Conservation (phyloP, 2,797 vertebrate genomes). For the Halcyon smyrnensis region DNA sequence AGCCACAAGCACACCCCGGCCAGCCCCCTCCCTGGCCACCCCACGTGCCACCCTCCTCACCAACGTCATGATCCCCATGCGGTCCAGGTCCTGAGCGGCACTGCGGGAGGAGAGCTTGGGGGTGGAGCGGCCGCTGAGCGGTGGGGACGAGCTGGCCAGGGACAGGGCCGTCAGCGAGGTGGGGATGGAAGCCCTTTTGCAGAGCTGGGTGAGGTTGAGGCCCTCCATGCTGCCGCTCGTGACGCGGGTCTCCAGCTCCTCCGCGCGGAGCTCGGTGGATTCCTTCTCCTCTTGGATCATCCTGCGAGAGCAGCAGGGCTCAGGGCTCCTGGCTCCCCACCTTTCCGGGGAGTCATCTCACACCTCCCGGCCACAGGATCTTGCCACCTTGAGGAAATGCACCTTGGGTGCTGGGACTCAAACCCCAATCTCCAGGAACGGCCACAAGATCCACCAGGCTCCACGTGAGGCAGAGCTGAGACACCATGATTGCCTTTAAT, state of each 20-base stretch:
- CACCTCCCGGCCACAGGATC: no score
- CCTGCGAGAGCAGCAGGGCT: conserved; percentile 63
- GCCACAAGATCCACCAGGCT: neutral
- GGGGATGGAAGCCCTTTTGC: conserved; percentile 90
- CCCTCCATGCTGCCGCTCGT: conserved; percentile 97
- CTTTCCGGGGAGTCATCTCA: neutral
- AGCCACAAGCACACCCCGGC: rapidly evolving
- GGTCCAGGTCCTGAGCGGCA: conserved; percentile 91
- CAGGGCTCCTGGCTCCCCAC: neutral
- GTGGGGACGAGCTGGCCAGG: conserved; percentile 89
- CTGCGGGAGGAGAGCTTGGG: conserved; percentile 90
- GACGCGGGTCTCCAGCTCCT: conserved; percentile 92
- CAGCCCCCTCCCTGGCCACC: neutral
- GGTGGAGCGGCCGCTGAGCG: conserved; percentile 89
- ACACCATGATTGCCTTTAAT: neutral
- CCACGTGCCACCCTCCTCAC: conserved; percentile 76
- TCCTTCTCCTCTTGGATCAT: conserved; percentile 99
- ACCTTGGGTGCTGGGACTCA: neutral
- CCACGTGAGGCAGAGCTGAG: neutral
- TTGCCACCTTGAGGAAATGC: neutral
- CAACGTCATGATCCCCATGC: conserved; percentile 92
- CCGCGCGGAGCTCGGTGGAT: conserved; percentile 91
- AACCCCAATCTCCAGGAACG: rapidly evolving
- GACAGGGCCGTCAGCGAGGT: conserved; percentile 94
- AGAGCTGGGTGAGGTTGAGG: conserved; percentile 88